These are phyloP conservation scores for Biston betularia DNA, from an alignment of 2,888 invertebrate species.

Conservation along the genomic window DNA sequence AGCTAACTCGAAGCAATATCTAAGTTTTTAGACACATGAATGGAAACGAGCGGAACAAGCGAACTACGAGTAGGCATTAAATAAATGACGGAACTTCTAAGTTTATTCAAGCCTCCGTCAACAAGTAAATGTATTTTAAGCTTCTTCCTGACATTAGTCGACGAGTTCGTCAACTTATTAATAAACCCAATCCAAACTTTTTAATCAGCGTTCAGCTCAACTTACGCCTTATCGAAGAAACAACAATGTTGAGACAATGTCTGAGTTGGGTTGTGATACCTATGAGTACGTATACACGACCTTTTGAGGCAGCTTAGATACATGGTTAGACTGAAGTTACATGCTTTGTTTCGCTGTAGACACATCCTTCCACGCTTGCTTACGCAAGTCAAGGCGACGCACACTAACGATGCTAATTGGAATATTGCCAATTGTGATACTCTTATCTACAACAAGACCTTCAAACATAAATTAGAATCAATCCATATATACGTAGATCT, in stretches of 20 bases:
- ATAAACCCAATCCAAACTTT: constrained; percentile 19
- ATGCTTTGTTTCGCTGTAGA: constrained; percentile 35
- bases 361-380: constrained; percentile 36
- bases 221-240: constrained; percentile 30
- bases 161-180: constrained; percentile 17
- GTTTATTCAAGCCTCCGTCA: not conserved
- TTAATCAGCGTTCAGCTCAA: constrained; percentile 30
- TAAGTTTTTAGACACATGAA: constrained; percentile 13
- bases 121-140: constrained; percentile 15
- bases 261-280: not conserved
- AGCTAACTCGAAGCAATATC: constrained; percentile 7
- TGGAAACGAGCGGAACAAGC: constrained; percentile 5
- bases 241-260: constrained; percentile 20
- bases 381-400: constrained; percentile 38
- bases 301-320: constrained; percentile 14
- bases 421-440: constrained; percentile 45
- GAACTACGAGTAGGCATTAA: constrained; percentile 3
- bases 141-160: constrained; percentile 9
- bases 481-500: constrained; percentile 15
- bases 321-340: constrained; percentile 21
- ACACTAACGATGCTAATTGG: constrained; percentile 48
- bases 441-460: constrained; percentile 40
- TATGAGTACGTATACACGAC: not conserved
- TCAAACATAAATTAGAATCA: constrained; percentile 37
- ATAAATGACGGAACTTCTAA: constrained; percentile 9